Evolutionary conservation across 2,888 invertebrate genomes (phyloP).

Genomic region (Sarcophaga caerulescens): DNA sequence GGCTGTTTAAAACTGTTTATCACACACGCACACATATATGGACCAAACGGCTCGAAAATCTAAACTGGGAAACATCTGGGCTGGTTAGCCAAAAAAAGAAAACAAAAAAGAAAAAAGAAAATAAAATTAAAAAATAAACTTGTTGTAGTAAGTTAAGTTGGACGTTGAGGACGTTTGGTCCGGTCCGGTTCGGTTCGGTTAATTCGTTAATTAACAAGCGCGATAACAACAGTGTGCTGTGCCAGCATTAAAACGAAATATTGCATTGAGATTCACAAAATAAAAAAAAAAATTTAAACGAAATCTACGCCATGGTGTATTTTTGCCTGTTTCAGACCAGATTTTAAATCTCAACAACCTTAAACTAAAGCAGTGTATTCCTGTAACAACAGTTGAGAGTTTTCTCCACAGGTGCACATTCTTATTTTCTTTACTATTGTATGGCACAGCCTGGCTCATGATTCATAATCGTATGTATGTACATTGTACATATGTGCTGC

Average conservation of each 20-base stretch:
- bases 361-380: conserved; percentile 27
- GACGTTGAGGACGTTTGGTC: conserved; percentile 22
- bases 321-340: conserved; percentile 44
- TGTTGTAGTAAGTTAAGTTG: neutral
- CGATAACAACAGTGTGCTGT: conserved; percentile 68
- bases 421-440: conserved; percentile 25
- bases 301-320: neutral
- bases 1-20: neutral
- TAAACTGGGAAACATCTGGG: conserved; percentile 51
- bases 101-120: too few species aligned
- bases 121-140: neutral
- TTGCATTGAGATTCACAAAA: conserved; percentile 12
- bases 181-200: conserved; percentile 53
- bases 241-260: conserved; percentile 39
- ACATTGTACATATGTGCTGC: neutral
- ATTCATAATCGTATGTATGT: conserved; percentile 22
- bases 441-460: conserved; percentile 4
- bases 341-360: conserved; percentile 34
- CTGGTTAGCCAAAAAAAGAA: conserved; percentile 8
- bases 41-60: neutral
- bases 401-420: conserved; percentile 67
- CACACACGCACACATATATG: conserved; percentile 40
- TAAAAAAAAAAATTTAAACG: neutral
- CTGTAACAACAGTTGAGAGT: conserved; percentile 62
- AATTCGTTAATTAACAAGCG: conserved; percentile 74